A percentile compares a stretch with the other conserved stretches of the same genome.
Evolutionary conservation across 2,113 vertebrate species (phyloP).

Genomic region (Ardeotis arabs): DNA sequence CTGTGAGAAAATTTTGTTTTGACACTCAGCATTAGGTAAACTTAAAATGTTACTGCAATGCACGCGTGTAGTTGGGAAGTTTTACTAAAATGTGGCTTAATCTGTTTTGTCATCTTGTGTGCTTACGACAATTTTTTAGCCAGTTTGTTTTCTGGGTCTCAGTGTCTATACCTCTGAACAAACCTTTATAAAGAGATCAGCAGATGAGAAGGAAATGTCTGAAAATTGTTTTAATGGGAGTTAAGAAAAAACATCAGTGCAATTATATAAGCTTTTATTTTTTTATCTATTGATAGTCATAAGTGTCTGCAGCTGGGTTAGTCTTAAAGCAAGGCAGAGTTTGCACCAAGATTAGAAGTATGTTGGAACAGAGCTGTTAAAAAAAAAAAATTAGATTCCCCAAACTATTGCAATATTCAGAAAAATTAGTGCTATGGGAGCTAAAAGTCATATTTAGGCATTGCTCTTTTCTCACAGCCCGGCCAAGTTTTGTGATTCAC

Average conservation of each 20-base stretch:
- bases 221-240: not conserved
- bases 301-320: not conserved
- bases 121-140: not conserved
- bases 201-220: not conserved
- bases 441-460: not conserved
- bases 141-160: not conserved
- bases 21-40: not conserved
- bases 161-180: not conserved
- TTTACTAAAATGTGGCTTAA: not conserved
- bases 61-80: not conserved
- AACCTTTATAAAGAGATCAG: not conserved
- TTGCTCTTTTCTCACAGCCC: slow-evolving; percentile 74
- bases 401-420: not conserved
- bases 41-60: not conserved
- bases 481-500: slow-evolving; percentile 96
- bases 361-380: not conserved
- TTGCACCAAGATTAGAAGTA: not conserved
- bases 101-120: not conserved
- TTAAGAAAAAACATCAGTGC: not conserved
- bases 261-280: not conserved
- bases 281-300: not conserved
- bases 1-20: not conserved
- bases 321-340: not conserved
- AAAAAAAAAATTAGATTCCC: not conserved
- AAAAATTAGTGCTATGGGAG: not conserved